Base-by-base conservation (phyloP, 2,113 vertebrate genomes). In the Jacana jacana region DNA sequence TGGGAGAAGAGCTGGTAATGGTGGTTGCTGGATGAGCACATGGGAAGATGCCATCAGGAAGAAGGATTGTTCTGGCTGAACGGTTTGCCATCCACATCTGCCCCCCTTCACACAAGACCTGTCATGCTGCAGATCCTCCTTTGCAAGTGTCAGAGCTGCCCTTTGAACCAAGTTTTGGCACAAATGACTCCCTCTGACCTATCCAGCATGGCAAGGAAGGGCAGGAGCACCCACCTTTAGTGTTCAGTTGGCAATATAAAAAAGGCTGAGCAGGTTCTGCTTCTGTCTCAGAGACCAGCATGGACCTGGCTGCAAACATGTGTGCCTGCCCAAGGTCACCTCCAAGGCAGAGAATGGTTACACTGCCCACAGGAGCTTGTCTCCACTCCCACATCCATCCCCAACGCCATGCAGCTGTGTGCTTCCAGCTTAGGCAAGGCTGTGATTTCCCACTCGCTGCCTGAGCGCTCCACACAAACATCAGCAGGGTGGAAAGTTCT, bases 391-490 rank as follows among this genome's bases (percentile, higher is more conserved):
- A n/a, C 7, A 3, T n/a, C 33, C 65, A 25, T 17, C 48, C 44
- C 46, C 31, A 3, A 2, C 5, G 9, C 35, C 31, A 20, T 1
- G 2, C 52, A 30, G 72, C 46, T 7, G 9, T 7, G 7, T 15
- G 2, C 33, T 39, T 23, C 51, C 37, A 51, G 69, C 68, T 57
- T 42, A 22, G 27, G 13, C 19, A 4, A 28, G 63, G n/a, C 35
- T 13, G n/a, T 3, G 19, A 69, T 16, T 49, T 22, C 23, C 20
- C 30, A 4, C 33, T 2, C 30, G 2, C 27, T 1, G 46, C 20
- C 13, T 10, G 58, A 78, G 54, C 17, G 4, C 31, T 16, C 55
- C 8, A 13, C 17, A 27, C 31, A 39, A 23, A 13, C 17, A 46
- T 7, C 30, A 28, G 23, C 27, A 44, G 42, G 6, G 28, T 20